phyloP scores from a whole-genome alignment of 2,797 vertebrate species.

The Gouania willdenowi region DNA sequence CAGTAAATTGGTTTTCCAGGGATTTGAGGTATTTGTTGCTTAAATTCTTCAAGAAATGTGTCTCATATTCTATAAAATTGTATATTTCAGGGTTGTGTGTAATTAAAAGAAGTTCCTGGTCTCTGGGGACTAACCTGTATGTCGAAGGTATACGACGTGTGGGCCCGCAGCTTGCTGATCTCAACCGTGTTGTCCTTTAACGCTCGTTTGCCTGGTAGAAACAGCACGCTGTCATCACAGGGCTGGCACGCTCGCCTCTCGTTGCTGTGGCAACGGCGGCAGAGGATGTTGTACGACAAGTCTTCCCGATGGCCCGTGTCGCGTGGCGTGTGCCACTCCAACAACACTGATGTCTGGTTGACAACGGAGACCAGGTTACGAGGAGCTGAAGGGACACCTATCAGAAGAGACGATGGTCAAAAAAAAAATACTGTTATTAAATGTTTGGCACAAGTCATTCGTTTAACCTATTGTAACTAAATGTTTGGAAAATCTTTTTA shows the following conservation, averaged over 20 bases:
- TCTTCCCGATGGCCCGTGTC: constrained; percentile 86
- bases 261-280: constrained; percentile 82
- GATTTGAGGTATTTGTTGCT: too few relatives aligned
- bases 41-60: too few relatives aligned
- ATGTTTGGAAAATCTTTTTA: too few relatives aligned
- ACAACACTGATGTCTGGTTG: constrained; percentile 88
- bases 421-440: too few relatives aligned
- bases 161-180: constrained; percentile 90
- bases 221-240: constrained; percentile 88
- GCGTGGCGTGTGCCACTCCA: constrained; percentile 89
- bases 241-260: constrained; percentile 84
- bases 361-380: constrained; percentile 91
- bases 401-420: too few relatives aligned
- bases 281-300: constrained; percentile 87
- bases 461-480: too few relatives aligned
- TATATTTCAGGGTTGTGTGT: too few relatives aligned
- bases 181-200: constrained; percentile 82
- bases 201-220: constrained; percentile 81
- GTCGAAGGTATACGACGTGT: constrained; percentile 88
- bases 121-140: constrained; percentile 58
- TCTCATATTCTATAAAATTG: too few relatives aligned
- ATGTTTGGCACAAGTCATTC: too few relatives aligned
- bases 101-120: not conserved
- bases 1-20: too few relatives aligned
- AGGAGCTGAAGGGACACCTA: constrained; percentile 88